Evolutionary conservation across 2,888 invertebrate genomes (phyloP).

Genomic region (Miltochrista miniata): DNA sequence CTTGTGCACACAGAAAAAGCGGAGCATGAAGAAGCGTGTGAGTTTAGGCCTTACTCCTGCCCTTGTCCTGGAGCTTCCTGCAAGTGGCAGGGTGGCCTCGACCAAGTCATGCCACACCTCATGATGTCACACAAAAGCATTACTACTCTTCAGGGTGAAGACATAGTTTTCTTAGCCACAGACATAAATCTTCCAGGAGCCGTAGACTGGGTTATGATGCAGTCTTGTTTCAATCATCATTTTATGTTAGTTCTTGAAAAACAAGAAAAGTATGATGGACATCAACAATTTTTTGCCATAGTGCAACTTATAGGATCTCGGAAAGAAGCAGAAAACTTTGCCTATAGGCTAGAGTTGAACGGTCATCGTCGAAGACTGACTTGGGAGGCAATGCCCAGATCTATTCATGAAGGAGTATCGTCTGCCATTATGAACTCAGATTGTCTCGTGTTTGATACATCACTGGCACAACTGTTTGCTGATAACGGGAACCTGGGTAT

Average conservation of each 20-base stretch:
- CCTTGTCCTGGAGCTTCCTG: constrained; percentile 99
- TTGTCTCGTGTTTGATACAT: constrained; percentile 99
- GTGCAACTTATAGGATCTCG: constrained; percentile 99
- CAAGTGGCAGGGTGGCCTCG: constrained; percentile 99
- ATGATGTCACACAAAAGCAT: constrained; percentile 99
- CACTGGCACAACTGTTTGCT: constrained; percentile 98
- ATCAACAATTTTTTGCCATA: constrained; percentile 98
- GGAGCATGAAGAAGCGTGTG: constrained; percentile 99
- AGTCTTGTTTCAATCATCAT: constrained; percentile 99
- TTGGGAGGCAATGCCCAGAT: constrained; percentile 99
- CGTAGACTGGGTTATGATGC: constrained; percentile 99
- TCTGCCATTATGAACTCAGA: constrained; percentile 99
- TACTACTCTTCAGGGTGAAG: constrained; percentile 99
- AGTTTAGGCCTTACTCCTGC: constrained; percentile 98
- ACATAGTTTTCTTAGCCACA: constrained; percentile 99
- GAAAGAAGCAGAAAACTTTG: constrained; percentile 99
- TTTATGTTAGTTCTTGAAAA: constrained; percentile 99
- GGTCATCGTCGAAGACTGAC: constrained; percentile 97
- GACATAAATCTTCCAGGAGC: constrained; percentile 99
- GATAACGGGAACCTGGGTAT: constrained; percentile 99
- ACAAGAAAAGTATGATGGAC: constrained; percentile 98
- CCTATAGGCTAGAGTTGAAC: constrained; percentile 98
- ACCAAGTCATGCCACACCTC: constrained; percentile 99
- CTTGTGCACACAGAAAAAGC: constrained; percentile 98
- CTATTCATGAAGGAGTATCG: constrained; percentile 99